Percentiles rank a stretch among this genome's conserved stretches.
phyloP scores from a whole-genome alignment of 2,797 vertebrate genomes.

The Myiothlypis chrysogaster region DNA sequence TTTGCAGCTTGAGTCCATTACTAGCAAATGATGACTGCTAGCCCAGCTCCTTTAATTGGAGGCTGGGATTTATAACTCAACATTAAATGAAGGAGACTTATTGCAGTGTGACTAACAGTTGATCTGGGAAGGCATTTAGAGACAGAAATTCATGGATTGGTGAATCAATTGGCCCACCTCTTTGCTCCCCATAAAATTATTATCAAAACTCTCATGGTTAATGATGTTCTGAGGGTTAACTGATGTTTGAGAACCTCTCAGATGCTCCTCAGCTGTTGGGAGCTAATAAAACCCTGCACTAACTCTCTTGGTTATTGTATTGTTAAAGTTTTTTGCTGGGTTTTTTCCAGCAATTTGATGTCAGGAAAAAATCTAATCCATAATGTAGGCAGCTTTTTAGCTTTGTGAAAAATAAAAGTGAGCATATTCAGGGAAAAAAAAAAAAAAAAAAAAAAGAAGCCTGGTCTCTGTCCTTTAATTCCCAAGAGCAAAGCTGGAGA shows the following conservation, averaged over 20 bases:
- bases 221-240: neutral
- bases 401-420: neutral
- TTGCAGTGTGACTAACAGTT: neutral
- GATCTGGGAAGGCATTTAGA: neutral
- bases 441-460: neutral
- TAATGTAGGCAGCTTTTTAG: neutral
- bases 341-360: neutral
- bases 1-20: constrained; percentile 45
- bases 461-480: neutral
- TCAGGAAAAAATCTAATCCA: neutral
- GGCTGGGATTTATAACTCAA: neutral
- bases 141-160: neutral
- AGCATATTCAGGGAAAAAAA: rapidly evolving
- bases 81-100: neutral
- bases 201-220: rapidly evolving
- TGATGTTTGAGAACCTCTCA: neutral
- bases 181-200: neutral
- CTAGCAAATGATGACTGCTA: neutral
- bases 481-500: neutral
- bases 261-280: neutral
- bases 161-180: neutral
- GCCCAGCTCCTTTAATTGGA: neutral
- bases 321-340: neutral
- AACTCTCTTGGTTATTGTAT: neutral
- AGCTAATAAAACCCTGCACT: neutral